A percentile compares a stretch with the other conserved stretches of the same genome.
These are phyloP conservation scores for Strix uralensis DNA, from an alignment of 2,113 vertebrate species.

Conservation along the genomic window DNA sequence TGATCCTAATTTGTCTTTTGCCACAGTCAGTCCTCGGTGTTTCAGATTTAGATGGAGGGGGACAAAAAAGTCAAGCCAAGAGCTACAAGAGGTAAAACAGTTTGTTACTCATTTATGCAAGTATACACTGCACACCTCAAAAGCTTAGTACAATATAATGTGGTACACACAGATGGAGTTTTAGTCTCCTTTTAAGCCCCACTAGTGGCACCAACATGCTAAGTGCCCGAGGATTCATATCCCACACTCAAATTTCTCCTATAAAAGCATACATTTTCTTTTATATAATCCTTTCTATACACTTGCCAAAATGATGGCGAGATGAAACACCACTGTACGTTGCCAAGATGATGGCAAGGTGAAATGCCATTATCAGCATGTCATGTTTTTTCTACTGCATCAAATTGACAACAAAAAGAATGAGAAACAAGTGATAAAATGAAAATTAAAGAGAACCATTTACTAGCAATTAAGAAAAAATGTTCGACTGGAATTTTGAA, in stretches of 20 bases:
- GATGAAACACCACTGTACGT: background rate
- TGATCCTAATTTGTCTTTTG: background rate
- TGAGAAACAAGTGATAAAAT: background rate
- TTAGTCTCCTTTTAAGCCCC: background rate
- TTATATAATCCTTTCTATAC: background rate
- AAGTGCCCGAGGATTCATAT: background rate
- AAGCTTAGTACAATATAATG: background rate
- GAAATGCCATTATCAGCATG: background rate
- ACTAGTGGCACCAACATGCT: background rate
- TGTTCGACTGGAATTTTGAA: background rate
- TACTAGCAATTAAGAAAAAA: background rate
- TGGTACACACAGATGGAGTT: background rate
- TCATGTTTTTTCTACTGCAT: background rate
- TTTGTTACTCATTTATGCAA: background rate
- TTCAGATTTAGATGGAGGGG: background rate
- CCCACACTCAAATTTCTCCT: background rate
- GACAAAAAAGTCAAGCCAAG: background rate
- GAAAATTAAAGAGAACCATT: background rate
- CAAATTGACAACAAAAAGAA: background rate
- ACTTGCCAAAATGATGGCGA: background rate
- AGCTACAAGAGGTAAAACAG: background rate
- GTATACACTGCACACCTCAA: background rate
- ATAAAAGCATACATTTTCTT: background rate
- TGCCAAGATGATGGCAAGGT: background rate
- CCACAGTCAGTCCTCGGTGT: fast-evolving